Evolutionary conservation across 2,888 invertebrate species (phyloP).

Genomic region (Pyrrhia umbra): DNA sequence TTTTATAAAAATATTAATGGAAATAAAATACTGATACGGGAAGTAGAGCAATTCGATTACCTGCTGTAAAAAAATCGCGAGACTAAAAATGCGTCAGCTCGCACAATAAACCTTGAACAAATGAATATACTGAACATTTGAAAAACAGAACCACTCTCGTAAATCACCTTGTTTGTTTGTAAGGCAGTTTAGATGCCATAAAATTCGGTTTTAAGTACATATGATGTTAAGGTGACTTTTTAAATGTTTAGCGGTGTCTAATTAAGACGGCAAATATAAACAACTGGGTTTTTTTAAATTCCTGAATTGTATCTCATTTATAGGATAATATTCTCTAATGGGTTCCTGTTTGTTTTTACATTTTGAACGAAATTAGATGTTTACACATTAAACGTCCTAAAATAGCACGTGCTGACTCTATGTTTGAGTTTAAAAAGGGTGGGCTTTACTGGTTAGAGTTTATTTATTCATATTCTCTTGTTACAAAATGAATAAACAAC

Average conservation of each 20-base stretch:
- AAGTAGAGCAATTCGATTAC: neutral
- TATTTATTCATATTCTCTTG: constrained; percentile 16
- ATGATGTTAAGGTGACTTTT: too few relatives aligned
- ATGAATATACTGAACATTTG: neutral
- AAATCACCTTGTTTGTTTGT: too few relatives aligned
- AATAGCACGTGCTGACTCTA: neutral
- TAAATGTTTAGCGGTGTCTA: too few relatives aligned
- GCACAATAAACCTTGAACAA: constrained; percentile 1
- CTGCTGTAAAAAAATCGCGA: neutral
- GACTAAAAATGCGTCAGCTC: neutral
- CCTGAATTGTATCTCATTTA: neutral
- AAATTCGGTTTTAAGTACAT: neutral
- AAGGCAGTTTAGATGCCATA: neutral
- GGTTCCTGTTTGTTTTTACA: neutral
- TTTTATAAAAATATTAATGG: too few relatives aligned
- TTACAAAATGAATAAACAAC: constrained; percentile 4
- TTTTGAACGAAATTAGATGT: neutral
- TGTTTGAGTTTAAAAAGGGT: neutral
- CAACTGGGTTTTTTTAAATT: neutral
- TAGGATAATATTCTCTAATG: neutral
- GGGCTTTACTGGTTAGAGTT: neutral
- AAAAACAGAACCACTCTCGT: neutral
- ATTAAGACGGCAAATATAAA: neutral
- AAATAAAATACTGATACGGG: neutral
- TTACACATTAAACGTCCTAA: constrained; percentile 1